Percentiles rank a stretch among this genome's conserved stretches.
Conservation (phyloP, 2,797 vertebrate species). For the Vespertilio murinus region DNA sequence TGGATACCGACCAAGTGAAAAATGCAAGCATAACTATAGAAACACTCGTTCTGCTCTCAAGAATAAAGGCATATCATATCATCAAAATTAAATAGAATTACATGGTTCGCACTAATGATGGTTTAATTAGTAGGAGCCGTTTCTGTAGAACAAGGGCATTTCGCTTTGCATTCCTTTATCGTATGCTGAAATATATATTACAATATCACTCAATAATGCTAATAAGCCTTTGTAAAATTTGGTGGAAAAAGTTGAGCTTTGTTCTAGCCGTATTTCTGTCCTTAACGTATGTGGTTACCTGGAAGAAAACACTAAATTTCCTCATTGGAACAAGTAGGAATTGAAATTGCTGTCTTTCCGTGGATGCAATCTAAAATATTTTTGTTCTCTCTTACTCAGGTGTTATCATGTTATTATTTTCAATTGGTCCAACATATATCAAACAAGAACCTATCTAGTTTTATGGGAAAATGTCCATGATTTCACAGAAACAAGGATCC, state of each 20-base stretch:
- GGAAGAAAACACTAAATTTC: not conserved
- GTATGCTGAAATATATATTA: not conserved
- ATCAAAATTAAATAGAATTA: slow-evolving; percentile 49
- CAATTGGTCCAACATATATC: not conserved
- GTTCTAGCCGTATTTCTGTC: not conserved
- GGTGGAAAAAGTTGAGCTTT: not conserved
- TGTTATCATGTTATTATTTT: not conserved
- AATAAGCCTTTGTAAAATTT: not conserved
- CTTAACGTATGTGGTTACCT: too few species aligned
- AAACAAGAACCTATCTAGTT: not conserved
- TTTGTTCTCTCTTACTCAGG: not conserved
- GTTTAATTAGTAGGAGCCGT: slow-evolving; percentile 49
- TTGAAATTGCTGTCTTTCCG: not conserved
- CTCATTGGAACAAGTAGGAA: rapidly evolving
- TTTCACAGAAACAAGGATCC: not conserved
- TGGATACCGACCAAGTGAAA: slow-evolving; percentile 64
- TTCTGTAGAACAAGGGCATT: slow-evolving; percentile 18
- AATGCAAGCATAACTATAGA: slow-evolving; percentile 51
- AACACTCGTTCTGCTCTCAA: slow-evolving; percentile 40
- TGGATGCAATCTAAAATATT: not conserved
- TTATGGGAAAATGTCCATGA: not conserved
- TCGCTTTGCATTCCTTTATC: not conserved
- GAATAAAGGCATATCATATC: slow-evolving; percentile 30
- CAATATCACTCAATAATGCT: not conserved
- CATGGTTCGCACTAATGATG: slow-evolving; percentile 12